Conservation (phyloP, 1,140 invertebrate genomes). For the Spodoptera litura region DNA sequence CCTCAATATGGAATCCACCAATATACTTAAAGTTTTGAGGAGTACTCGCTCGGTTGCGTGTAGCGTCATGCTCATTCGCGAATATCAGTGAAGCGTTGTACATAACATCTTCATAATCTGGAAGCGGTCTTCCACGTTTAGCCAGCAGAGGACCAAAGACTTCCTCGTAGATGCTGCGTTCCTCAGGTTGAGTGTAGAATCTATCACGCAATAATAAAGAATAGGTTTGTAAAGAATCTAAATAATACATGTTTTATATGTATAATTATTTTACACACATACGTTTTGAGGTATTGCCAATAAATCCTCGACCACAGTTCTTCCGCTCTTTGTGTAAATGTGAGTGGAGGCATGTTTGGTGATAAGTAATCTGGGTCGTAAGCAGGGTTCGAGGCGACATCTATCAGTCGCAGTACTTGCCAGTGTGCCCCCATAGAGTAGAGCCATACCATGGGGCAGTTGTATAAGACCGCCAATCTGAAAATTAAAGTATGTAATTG, state of each 20-base stretch:
- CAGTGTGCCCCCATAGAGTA: slow-evolving; percentile 52
- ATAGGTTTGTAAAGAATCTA: too few species aligned
- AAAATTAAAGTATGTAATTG: slow-evolving; percentile 10
- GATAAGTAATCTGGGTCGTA: slow-evolving; percentile 50
- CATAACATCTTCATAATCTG: slow-evolving; percentile 74
- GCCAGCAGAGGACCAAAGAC: slow-evolving; percentile 45
- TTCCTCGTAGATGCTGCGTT: slow-evolving; percentile 45
- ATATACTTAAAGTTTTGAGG: slow-evolving; percentile 62
- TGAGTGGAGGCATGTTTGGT: slow-evolving; percentile 37
- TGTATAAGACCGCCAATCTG: slow-evolving; percentile 54
- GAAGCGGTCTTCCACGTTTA: slow-evolving; percentile 43
- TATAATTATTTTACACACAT: background rate
- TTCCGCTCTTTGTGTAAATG: slow-evolving; percentile 46
- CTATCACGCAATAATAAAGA: background rate
- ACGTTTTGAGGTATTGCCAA: slow-evolving; percentile 48
- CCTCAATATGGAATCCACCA: slow-evolving; percentile 60
- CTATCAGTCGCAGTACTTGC: slow-evolving; percentile 48
- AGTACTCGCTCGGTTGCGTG: slow-evolving; percentile 40
- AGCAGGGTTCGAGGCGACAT: slow-evolving; percentile 50
- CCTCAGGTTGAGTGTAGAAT: slow-evolving; percentile 42
- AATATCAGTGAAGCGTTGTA: slow-evolving; percentile 83
- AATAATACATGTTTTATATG: too few species aligned
- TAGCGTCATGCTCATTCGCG: slow-evolving; percentile 50
- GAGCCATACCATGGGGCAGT: slow-evolving; percentile 56
- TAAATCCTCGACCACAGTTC: slow-evolving; percentile 46